These are phyloP conservation scores for Panthera tigris DNA, from an alignment of 2,113 vertebrate genomes.

Conservation along the genomic window DNA sequence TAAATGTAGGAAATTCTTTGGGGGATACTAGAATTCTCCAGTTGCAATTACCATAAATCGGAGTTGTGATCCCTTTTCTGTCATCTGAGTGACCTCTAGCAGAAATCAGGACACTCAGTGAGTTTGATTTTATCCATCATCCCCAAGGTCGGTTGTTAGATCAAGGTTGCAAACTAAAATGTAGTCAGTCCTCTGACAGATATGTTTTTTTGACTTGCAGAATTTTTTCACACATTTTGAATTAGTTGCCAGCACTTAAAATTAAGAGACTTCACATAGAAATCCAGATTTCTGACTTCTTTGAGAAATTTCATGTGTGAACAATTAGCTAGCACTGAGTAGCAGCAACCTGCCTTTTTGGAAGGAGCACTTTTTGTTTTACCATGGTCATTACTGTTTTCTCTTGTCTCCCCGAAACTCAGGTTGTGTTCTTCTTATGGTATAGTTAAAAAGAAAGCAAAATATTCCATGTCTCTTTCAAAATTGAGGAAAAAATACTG, in stretches of 20 bases:
- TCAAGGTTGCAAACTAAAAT: not conserved
- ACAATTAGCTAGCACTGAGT: not conserved
- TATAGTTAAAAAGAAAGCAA: not conserved
- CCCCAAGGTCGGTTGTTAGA: not conserved
- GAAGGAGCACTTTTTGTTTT: not conserved
- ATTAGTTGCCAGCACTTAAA: not conserved
- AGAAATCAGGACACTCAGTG: slow-evolving; percentile 3
- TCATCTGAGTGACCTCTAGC: not conserved
- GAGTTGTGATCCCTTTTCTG: not conserved
- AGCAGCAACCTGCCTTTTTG: not conserved
- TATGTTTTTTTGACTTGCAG: not conserved
- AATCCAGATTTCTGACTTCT: not conserved
- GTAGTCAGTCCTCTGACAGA: not conserved
- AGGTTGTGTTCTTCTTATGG: not conserved
- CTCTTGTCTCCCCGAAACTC: not conserved
- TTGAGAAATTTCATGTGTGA: not conserved
- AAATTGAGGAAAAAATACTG: not conserved
- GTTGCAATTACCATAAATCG: not conserved
- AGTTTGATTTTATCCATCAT: not conserved
- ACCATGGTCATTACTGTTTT: not conserved
- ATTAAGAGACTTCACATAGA: not conserved
- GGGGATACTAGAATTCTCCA: not conserved
- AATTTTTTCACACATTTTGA: not conserved
- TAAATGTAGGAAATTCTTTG: slow-evolving; percentile 11
- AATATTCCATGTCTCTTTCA: not conserved